Base-by-base conservation (phyloP, 1,140 invertebrate genomes). In the Pteromalus puparum region DNA sequence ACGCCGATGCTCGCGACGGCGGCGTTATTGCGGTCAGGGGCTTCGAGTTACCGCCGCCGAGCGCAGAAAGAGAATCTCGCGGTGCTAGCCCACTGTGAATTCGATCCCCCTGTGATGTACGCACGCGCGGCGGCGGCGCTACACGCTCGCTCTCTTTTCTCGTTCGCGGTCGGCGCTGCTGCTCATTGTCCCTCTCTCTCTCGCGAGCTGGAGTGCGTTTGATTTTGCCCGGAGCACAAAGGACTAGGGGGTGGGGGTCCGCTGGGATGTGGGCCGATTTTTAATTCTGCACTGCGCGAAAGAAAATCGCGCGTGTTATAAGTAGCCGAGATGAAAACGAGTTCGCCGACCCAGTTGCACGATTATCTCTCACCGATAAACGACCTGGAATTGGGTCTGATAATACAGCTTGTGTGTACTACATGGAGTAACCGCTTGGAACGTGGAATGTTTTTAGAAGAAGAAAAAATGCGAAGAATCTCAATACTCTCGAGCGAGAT, bases 101-200 rank as follows among this genome's bases (percentile, higher is more conserved):
- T 86, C 85, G 89, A 89, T 90, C 87, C 82, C 86, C 84, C 85
- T 86, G 85, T 86, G 85, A 81, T 82, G 46, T 77, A 42, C 65
- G 76, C 76, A 28, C 46, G 28, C 13, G 28, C 38, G 10, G 0
- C 72, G 12, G 2, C 30, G 42, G 70, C 46, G 15, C 18, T 82
- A 21, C 76, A 18, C 0, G 4, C 61, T 26, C 53, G 10, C 75
- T 53, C 30, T 80, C 48, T 70, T 73, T 7, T 83, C 61, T 34
- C 46, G 24, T 10, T 67, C 26, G 12, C 30, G 12, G 6, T 73
- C 18, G 18, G 46, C 46, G 46, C 12, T 48, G 13, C 46, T 48
- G 46, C 48, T 73, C 34, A 65, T 67, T 78, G 76, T 70, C 18
- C 26, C 21, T 7, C 38, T 34, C 38, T 28, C 46, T 53, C 75